Percentiles rank a stretch among this genome's conserved stretches.
Conservation (phyloP, 2,888 invertebrate species). For the Mellilla xanthometata region DNA sequence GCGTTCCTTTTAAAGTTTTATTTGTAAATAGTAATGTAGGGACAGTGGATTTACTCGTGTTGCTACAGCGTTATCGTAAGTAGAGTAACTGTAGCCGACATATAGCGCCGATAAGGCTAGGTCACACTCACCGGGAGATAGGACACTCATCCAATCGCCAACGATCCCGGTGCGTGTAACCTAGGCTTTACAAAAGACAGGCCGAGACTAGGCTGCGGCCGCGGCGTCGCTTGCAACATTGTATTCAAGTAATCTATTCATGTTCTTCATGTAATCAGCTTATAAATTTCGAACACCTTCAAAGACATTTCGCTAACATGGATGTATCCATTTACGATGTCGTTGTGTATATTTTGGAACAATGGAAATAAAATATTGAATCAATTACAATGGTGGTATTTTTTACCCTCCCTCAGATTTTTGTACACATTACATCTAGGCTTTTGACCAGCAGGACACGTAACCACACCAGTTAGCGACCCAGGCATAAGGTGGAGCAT, state of each 20-base stretch:
- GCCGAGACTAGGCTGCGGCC: slow-evolving; percentile 39
- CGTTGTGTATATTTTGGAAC: slow-evolving; percentile 82
- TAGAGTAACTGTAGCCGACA: slow-evolving; percentile 49
- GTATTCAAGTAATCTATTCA: slow-evolving; percentile 71
- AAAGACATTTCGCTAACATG: slow-evolving; percentile 73
- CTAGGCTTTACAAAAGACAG: slow-evolving; percentile 45
- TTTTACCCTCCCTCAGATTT: neutral
- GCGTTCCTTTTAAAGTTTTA: slow-evolving; percentile 83
- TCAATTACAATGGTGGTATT: slow-evolving; percentile 50
- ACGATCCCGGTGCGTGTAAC: neutral
- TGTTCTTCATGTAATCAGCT: slow-evolving; percentile 78
- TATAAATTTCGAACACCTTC: slow-evolving; percentile 72
- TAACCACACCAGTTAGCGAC: too few species aligned
- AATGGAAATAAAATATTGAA: slow-evolving; percentile 81
- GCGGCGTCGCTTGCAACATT: slow-evolving; percentile 57
- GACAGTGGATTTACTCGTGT: slow-evolving; percentile 77
- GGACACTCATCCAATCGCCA: too few species aligned
- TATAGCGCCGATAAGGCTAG: slow-evolving; percentile 33
- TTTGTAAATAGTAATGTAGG: slow-evolving; percentile 80
- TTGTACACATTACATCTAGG: too few species aligned
- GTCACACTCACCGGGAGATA: neutral
- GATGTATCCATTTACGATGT: slow-evolving; percentile 71
- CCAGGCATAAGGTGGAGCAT: too few species aligned
- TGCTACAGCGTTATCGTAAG: slow-evolving; percentile 64
- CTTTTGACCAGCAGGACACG: too few species aligned